Evolutionary conservation across 2,113 vertebrate species (phyloP).

Genomic region (Nasalis larvatus): DNA sequence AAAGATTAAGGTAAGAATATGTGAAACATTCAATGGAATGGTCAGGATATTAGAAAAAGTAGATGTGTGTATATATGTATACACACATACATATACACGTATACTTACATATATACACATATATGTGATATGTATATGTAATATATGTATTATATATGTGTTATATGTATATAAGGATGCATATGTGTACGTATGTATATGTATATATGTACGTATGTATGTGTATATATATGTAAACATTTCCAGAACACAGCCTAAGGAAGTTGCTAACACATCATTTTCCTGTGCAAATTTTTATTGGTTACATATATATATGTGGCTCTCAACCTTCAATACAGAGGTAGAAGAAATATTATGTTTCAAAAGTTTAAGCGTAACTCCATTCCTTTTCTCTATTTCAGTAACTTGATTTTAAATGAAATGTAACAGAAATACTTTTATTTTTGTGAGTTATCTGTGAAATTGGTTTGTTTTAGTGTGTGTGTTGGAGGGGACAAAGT

Average conservation of each 20-base stretch:
- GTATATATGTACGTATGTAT: not conserved
- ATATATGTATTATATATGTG: too few relatives aligned
- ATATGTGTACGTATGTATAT: not conserved
- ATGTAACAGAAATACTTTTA: not conserved
- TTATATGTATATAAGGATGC: too few relatives aligned
- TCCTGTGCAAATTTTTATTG: not conserved
- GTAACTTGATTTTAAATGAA: not conserved
- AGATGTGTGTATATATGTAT: not conserved
- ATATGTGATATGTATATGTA: too few relatives aligned
- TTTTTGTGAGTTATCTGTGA: not conserved
- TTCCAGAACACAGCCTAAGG: not conserved
- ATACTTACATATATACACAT: too few relatives aligned
- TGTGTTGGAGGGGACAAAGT: not conserved
- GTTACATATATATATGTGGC: not conserved
- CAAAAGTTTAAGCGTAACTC: not conserved
- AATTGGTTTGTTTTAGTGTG: not conserved
- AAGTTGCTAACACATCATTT: not conserved
- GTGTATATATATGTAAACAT: not conserved
- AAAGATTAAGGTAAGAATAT: not conserved
- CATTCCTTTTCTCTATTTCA: not conserved
- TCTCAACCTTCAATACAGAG: not conserved
- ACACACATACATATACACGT: too few relatives aligned
- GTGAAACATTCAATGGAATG: not conserved
- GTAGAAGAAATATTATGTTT: not conserved
- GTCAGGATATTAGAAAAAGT: not conserved